A percentile compares a stretch with the other conserved stretches of the same genome.
These are phyloP conservation scores for Apodemus sylvaticus DNA, from an alignment of 2,113 vertebrate genomes.

Conservation along the genomic window DNA sequence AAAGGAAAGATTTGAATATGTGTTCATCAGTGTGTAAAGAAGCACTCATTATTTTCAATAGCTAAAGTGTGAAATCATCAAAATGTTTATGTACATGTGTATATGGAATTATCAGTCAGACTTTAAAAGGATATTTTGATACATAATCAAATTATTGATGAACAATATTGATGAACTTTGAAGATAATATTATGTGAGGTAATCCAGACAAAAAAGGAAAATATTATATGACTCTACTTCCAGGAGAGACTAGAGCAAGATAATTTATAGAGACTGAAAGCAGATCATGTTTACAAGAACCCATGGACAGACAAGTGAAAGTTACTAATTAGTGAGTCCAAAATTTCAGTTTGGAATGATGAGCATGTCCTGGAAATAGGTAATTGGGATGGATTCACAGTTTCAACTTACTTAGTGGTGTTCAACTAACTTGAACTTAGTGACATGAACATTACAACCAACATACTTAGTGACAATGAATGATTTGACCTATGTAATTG, in stretches of 20 bases:
- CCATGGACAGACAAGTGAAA: neutral
- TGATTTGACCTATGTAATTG: neutral
- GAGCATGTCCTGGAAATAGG: neutral
- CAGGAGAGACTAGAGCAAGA: neutral
- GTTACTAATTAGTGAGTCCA: neutral
- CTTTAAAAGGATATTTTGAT: neutral
- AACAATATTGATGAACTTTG: neutral
- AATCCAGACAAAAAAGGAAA: slow-evolving; percentile 1
- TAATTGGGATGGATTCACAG: neutral
- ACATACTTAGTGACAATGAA: neutral
- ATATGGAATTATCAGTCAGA: neutral
- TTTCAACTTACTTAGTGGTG: neutral
- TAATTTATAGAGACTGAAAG: neutral
- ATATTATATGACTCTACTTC: neutral
- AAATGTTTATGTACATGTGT: neutral
- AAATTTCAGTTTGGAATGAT: neutral
- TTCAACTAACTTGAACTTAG: too few relatives aligned
- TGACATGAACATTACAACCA: too few relatives aligned
- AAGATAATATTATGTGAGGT: neutral
- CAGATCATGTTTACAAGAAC: neutral
- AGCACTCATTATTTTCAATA: neutral
- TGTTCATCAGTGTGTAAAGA: neutral
- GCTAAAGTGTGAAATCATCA: neutral
- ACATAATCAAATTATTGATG: too few relatives aligned
- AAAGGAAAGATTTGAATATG: neutral